Evolutionary conservation across 1,140 invertebrate genomes (phyloP).

Genomic region (Chrysopa pallens): DNA sequence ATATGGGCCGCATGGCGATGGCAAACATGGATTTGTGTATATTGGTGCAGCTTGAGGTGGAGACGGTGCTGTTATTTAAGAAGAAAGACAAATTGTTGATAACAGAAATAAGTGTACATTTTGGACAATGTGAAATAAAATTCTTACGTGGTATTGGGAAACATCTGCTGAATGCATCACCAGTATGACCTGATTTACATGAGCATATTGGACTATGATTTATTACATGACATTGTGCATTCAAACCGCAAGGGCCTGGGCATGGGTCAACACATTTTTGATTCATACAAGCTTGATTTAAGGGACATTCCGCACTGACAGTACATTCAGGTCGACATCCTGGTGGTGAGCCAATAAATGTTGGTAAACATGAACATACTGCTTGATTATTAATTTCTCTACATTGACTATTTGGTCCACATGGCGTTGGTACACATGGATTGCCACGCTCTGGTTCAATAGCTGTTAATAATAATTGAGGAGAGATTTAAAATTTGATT

Average conservation of each 20-base stretch:
- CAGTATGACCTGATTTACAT: slow-evolving; percentile 43
- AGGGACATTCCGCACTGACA: slow-evolving; percentile 42
- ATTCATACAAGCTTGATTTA: slow-evolving; percentile 40
- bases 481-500: too few relatives aligned
- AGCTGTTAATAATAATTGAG: slow-evolving; percentile 8
- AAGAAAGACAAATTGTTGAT: slow-evolving; percentile 31
- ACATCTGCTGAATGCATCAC: slow-evolving; percentile 56
- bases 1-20: slow-evolving; percentile 62
- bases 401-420: slow-evolving; percentile 48
- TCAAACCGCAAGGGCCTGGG: slow-evolving; percentile 39
- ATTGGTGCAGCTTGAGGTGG: background rate
- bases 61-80: background rate
- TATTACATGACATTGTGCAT: slow-evolving; percentile 41
- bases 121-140: background rate
- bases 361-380: slow-evolving; percentile 41
- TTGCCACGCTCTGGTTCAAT: slow-evolving; percentile 21
- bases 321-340: slow-evolving; percentile 42
- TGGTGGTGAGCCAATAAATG: slow-evolving; percentile 39
- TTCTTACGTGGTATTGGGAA: slow-evolving; percentile 34
- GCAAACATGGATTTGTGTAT: slow-evolving; percentile 40
- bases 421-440: slow-evolving; percentile 41
- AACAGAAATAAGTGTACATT: slow-evolving; percentile 54
- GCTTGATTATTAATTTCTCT: slow-evolving; percentile 33
- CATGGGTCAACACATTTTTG: slow-evolving; percentile 50
- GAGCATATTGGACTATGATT: slow-evolving; percentile 55